Evolutionary conservation across 1,140 invertebrate species (phyloP), one percentile per base, ranked within the genome.

Genomic region (Pogonomyrmex californicus): DNA sequence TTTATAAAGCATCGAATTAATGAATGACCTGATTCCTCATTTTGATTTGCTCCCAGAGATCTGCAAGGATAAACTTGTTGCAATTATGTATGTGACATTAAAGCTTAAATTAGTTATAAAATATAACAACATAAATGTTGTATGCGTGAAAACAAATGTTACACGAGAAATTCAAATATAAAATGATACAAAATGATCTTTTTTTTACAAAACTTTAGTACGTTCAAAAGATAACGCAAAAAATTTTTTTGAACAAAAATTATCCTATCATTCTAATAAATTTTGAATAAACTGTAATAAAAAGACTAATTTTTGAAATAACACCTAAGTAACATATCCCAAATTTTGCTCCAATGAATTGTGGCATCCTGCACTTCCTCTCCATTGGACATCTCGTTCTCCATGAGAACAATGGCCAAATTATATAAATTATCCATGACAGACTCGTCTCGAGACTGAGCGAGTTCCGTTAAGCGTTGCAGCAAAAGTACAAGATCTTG

Each of bases 291-390:
- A 58, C 7, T 58, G 23, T 23, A 66, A 38, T n/a, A 7, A 71
- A 71, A 71, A 23, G 6, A 68, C 23, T 23, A 47, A 68, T 47
- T 23, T 30, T 14, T 23, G 7, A 14, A 51, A 51, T 44, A 66
- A 10, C 30, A 96, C 95, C 95, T 93, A 82, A 95, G 86, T 9
- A 93, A 90, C 54, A 92, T 92, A 79, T 96, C 94, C 91, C 93
- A 95, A 23, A 96, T 93, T 66, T 94, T 91, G 49, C 91, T 91
- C 95, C 95, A 96, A 17, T 94, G 87, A 73, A 85, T 86, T 68
- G 66, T 86, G 0, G 87, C 70, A 41, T 87, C 89, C 54, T 91
- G 54, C 68, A 78, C 87, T 54, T 81, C 51, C 4, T 75, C 54
- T 38, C n/a, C 68, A n/a, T 91, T 91, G 30, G 41, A 41, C 73